Evolutionary conservation across 1,140 invertebrate genomes (phyloP), one percentile per base, ranked within the genome.

Genomic region (Spodoptera frugiperda): DNA sequence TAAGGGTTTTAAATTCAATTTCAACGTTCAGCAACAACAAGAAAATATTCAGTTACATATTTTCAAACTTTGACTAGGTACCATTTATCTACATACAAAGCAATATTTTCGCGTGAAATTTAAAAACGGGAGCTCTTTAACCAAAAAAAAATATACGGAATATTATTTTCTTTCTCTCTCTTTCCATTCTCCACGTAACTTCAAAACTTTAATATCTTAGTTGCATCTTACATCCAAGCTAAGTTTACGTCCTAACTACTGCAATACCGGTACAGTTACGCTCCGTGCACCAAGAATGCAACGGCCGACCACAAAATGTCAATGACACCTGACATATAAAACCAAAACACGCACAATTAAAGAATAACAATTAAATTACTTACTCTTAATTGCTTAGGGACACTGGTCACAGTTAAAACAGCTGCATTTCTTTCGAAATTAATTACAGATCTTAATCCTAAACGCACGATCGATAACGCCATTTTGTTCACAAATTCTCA

Each of bases 401-500:
- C 84, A 89, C 85, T 87, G 72, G 85, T 79, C 80, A 77, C 81
- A 48, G 86, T 83, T 57, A 92, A 67, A 39, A 89, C 71, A 71
- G 87, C 87, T 61, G 89, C 89, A 79, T 82, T 86, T 79, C 85
- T 89, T 74, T 93, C 92, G 79, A 93, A 82, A 82, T 87, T 89
- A 17, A 86, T 79, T 67, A 83, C 84, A 59, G 87, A 84, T 68
- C 90, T 83, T 65, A 91, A 78, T 84, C 91, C 89, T 57, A 90
- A 71, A 80, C 89, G 89, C 76, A 91, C 81, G 30, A 93, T 77
- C 17, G 89, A 89, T 30, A 88, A 77, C 81, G 90, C 92, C 92
- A 93, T 93, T 74, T 86, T 91, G 79, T 78, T 48, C 48, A 63
- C 82, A 88, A 39, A 78, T 78, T 67, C 61, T 78, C 59, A 71